Conservation (phyloP, 2,797 vertebrate species). For the Lagorchestes hirsutus region DNA sequence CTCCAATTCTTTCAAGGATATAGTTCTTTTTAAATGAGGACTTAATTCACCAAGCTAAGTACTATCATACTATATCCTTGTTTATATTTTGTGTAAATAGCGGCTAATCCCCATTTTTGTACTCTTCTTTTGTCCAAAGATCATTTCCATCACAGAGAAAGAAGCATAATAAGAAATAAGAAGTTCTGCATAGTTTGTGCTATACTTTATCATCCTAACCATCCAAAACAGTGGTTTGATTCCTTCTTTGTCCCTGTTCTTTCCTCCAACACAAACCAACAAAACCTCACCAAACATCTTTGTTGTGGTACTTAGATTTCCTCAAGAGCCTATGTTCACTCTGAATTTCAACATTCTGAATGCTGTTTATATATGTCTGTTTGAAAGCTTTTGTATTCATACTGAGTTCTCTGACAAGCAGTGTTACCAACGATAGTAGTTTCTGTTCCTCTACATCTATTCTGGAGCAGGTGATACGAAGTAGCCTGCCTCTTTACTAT, state of each 20-base stretch:
- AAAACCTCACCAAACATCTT: not conserved
- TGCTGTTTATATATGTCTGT: not conserved
- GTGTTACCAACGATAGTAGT: not conserved
- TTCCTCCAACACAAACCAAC: not conserved
- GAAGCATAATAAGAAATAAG: not conserved
- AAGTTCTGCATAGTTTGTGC: not conserved
- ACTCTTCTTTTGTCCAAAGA: not conserved
- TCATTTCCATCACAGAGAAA: not conserved
- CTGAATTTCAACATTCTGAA: not conserved
- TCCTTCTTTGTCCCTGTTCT: not conserved
- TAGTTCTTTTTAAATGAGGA: not conserved
- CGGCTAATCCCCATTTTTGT: not conserved
- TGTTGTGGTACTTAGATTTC: not conserved
- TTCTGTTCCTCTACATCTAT: not conserved
- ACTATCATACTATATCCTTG: not conserved
- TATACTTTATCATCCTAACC: not conserved
- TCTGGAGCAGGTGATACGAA: not conserved
- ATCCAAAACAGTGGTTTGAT: not conserved
- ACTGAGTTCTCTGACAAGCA: not conserved
- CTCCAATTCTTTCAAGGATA: not conserved
- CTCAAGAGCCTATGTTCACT: not conserved
- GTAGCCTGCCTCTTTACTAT: not conserved
- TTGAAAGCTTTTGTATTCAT: not conserved
- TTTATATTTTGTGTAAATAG: not conserved
- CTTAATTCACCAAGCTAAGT: not conserved